phyloP scores from a whole-genome alignment of 53 echinoderm and acorn worm species.

The Henricia sp. region DNA sequence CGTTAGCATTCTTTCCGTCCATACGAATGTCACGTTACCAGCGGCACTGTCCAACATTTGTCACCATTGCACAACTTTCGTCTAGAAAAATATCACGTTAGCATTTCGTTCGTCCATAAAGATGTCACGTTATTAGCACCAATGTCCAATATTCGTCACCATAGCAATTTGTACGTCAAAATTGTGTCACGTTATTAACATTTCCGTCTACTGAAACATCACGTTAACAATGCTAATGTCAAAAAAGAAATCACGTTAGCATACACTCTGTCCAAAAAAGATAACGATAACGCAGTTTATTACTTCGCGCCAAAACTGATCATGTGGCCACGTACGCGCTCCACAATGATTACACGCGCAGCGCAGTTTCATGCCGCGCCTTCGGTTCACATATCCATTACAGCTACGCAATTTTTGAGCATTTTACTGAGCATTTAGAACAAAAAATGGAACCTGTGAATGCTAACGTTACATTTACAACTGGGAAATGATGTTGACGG shows the following conservation, averaged over 20 bases:
- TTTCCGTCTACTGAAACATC: slow-evolving; percentile 35
- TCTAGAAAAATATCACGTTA: slow-evolving; percentile 16
- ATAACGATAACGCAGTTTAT: neutral
- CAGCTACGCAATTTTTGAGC: neutral
- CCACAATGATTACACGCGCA: neutral
- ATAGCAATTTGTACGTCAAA: slow-evolving; percentile 1
- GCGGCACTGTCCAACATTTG: neutral
- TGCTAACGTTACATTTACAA: slow-evolving; percentile 19
- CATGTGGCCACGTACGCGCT: neutral
- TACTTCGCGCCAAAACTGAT: neutral
- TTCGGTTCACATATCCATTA: neutral
- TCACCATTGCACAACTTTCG: neutral
- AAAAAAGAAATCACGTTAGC: slow-evolving; percentile 3
- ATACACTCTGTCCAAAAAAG: neutral
- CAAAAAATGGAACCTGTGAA: neutral
- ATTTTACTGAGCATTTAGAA: slow-evolving; percentile 5
- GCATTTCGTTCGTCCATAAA: slow-evolving; percentile 1
- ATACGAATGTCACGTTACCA: too few species aligned
- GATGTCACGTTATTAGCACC: neutral
- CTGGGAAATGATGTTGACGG: neutral
- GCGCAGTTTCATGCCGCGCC: neutral
- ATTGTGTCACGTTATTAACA: slow-evolving; percentile 13
- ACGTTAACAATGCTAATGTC: slow-evolving; percentile 22
- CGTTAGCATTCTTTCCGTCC: too few species aligned
- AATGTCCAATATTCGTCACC: slow-evolving; percentile 35